phyloP scores from a whole-genome alignment of 1,140 invertebrate species.

The Neodiprion lecontei region DNA sequence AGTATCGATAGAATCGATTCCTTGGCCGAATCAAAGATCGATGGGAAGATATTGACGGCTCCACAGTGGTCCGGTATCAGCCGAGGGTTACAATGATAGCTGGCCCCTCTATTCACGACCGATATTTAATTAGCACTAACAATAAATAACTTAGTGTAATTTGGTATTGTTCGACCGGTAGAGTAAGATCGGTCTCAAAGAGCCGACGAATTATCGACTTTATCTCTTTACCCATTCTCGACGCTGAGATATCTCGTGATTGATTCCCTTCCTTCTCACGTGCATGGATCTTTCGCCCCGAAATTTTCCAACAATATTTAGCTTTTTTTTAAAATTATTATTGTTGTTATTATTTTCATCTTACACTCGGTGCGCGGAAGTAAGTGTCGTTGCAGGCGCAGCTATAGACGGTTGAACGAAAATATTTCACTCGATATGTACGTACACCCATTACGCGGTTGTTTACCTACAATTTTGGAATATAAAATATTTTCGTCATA shows the following conservation, averaged over 20 bases:
- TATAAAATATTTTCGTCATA: too few species aligned
- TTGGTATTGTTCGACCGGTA: constrained; percentile 38
- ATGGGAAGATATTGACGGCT: not conserved
- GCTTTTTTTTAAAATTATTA: too few species aligned
- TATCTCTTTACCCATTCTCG: not conserved
- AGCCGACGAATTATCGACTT: constrained; percentile 2
- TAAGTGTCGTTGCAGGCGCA: too few species aligned
- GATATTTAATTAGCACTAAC: constrained; percentile 40
- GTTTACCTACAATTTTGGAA: too few species aligned
- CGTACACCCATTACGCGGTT: too few species aligned
- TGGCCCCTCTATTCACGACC: constrained; percentile 32
- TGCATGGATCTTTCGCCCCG: not conserved
- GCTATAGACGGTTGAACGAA: too few species aligned
- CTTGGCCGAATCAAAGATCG: not conserved
- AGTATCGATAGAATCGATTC: constrained; percentile 9
- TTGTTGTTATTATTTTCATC: too few species aligned
- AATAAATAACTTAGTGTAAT: constrained; percentile 43
- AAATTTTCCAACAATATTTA: too few species aligned
- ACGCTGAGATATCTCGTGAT: not conserved
- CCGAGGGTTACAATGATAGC: constrained; percentile 27
- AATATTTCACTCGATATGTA: too few species aligned
- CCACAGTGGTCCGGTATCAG: not conserved
- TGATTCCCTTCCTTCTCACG: not conserved
- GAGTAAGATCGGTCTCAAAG: constrained; percentile 18
- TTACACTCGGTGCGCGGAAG: too few species aligned